phyloP scores from a whole-genome alignment of 2,113 vertebrate genomes.

The Phocoena phocoena region DNA sequence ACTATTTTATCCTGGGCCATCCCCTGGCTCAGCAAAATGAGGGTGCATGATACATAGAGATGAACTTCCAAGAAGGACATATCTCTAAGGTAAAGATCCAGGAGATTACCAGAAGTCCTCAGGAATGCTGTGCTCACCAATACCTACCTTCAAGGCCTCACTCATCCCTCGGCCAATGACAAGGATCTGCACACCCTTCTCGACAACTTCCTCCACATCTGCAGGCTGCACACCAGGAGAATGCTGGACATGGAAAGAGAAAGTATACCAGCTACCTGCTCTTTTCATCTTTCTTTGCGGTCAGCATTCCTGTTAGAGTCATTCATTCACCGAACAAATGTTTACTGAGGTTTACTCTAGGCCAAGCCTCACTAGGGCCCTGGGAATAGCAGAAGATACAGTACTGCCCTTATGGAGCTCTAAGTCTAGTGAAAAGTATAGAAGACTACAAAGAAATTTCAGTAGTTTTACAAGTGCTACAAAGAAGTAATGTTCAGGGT shows the following conservation, averaged over 20 bases:
- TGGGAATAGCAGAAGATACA: background rate
- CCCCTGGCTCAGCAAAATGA: background rate
- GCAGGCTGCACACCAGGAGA: constrained; percentile 95
- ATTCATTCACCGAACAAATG: background rate
- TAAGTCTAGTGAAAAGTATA: background rate
- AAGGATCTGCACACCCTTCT: constrained; percentile 88
- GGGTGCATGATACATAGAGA: background rate
- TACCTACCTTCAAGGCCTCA: constrained; percentile 93
- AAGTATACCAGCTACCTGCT: constrained; percentile 27
- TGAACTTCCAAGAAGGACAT: background rate
- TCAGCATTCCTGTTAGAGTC: background rate
- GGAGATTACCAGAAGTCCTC: background rate
- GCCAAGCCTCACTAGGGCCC: background rate
- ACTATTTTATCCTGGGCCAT: background rate
- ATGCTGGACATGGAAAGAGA: constrained; percentile 86
- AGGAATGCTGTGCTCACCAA: background rate
- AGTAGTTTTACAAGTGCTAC: background rate
- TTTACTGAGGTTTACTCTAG: constrained; percentile 4
- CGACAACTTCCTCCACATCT: constrained; percentile 94
- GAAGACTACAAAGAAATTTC: background rate
- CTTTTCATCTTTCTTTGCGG: constrained; percentile 23
- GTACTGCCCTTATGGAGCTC: background rate
- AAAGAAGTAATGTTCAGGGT: background rate
- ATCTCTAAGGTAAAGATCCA: background rate
- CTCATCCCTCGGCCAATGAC: constrained; percentile 97